A percentile compares a stretch with the other conserved stretches of the same genome.
Conservation (phyloP, 2,113 vertebrate species). For the Brachionichthys hirsutus region DNA sequence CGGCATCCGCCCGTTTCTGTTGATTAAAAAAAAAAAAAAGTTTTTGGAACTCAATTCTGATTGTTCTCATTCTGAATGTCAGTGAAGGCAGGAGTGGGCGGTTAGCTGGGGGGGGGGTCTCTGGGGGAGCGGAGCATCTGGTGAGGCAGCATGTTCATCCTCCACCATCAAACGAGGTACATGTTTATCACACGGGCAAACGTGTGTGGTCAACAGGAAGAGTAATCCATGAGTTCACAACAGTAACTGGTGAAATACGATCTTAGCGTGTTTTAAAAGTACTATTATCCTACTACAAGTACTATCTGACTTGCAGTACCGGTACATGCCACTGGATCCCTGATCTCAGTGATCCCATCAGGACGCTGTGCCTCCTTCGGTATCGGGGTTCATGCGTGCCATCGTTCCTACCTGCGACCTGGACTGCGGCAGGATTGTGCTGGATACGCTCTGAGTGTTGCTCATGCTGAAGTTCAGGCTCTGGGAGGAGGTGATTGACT, state of each 20-base stretch:
- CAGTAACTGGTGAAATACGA: no score
- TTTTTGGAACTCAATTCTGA: conserved; percentile 63
- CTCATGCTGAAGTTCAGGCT: conserved; percentile 93
- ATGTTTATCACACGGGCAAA: conserved; percentile 33
- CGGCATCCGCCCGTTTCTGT: conserved; percentile 52
- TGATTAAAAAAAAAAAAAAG: no score
- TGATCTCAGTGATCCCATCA: conserved; percentile 1
- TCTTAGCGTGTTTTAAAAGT: no score
- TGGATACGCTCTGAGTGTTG: conserved; percentile 79
- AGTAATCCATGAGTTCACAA: not conserved
- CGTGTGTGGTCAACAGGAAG: conserved; percentile 4
- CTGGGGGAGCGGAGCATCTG: conserved; percentile 67
- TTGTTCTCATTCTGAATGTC: conserved; percentile 64
- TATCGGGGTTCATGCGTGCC: conserved; percentile 30
- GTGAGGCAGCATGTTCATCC: conserved; percentile 59
- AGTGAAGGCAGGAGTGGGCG: conserved; percentile 64
- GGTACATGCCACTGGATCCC: not conserved
- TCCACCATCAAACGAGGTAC: conserved; percentile 24
- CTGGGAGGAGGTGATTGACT: conserved; percentile 87
- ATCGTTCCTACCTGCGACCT: conserved; percentile 83
- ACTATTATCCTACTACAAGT: no score
- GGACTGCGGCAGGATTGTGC: conserved; percentile 82
- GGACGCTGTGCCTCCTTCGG: conserved; percentile 15
- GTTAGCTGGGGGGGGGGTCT: conserved; percentile 63
- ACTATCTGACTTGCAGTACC: no score